These are phyloP conservation scores for Caenorhabditis doughertyi DNA, from an alignment of 2,888 invertebrate genomes.

Conservation along the genomic window DNA sequence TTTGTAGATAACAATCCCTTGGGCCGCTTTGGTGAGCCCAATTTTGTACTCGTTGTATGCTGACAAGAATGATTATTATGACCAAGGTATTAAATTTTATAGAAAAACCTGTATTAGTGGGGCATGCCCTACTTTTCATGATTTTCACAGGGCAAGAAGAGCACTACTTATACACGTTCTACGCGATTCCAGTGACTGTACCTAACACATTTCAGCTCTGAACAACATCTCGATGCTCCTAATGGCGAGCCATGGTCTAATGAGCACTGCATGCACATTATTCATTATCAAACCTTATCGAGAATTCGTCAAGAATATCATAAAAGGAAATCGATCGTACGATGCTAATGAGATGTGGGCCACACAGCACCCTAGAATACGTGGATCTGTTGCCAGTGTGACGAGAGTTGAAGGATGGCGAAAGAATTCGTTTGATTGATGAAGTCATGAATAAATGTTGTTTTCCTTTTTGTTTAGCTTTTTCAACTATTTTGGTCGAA, in stretches of 20 bases:
- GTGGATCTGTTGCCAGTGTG: too few species aligned
- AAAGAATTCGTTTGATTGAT: too few species aligned
- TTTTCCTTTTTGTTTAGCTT: too few species aligned
- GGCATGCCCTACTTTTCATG: too few species aligned
- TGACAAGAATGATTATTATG: slow-evolving; percentile 14
- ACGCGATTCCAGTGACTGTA: too few species aligned
- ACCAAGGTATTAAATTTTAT: slow-evolving; percentile 44
- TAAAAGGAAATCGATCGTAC: not conserved
- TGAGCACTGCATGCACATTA: slow-evolving; percentile 3
- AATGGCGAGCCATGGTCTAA: slow-evolving; percentile 5
- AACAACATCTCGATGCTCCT: slow-evolving; percentile 10
- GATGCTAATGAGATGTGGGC: slow-evolving; percentile 12
- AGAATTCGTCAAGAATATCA: not conserved
- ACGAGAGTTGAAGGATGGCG: too few species aligned
- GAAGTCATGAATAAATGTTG: too few species aligned
- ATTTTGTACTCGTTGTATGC: slow-evolving; percentile 31
- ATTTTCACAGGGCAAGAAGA: too few species aligned
- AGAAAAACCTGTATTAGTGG: too few species aligned
- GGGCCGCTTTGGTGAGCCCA: not conserved
- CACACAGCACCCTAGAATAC: too few species aligned
- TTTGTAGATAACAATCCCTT: slow-evolving; percentile 27
- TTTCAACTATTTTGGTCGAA: too few species aligned
- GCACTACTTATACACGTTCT: too few species aligned
- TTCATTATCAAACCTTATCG: slow-evolving; percentile 20
- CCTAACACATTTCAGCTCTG: not conserved